Conservation (phyloP, 2,797 vertebrate species). For the Artibeus jamaicensis region DNA sequence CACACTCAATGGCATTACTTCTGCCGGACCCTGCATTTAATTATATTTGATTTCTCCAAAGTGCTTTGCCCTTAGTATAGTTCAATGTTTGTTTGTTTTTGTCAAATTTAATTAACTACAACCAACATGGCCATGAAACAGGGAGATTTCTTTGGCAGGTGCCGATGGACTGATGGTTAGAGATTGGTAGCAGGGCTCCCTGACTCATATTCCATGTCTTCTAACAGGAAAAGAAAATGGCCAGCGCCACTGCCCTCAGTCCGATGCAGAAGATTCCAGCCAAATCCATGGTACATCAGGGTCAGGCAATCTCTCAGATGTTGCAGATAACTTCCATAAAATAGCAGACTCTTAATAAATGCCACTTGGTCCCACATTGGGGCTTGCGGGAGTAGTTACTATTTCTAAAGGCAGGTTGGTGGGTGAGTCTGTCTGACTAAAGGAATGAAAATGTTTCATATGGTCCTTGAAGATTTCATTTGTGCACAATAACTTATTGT, state of each 20-base stretch:
- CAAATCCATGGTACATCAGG: not conserved
- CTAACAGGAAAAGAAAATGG: not conserved
- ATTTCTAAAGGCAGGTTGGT: not conserved
- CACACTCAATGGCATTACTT: too few relatives aligned
- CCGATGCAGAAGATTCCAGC: not conserved
- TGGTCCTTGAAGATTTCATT: not conserved
- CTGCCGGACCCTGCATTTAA: not conserved
- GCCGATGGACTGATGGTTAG: not conserved
- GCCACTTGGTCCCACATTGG: not conserved
- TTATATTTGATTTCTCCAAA: not conserved
- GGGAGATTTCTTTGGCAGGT: slow-evolving; percentile 5
- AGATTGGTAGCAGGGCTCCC: not conserved
- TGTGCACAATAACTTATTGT: slow-evolving; percentile 24
- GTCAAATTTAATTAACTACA: slow-evolving; percentile 8
- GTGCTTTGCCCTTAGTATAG: not conserved
- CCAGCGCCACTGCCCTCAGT: not conserved
- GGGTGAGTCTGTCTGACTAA: not conserved
- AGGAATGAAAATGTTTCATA: slow-evolving; percentile 12
- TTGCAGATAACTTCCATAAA: not conserved
- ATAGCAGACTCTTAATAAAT: not conserved
- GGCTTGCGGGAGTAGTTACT: not conserved
- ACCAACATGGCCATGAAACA: not conserved
- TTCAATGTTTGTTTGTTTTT: not conserved
- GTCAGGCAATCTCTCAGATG: not conserved
- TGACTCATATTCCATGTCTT: not conserved